These are phyloP conservation scores for Anseranas semipalmata DNA, from an alignment of 2,113 vertebrate species.

Conservation along the genomic window DNA sequence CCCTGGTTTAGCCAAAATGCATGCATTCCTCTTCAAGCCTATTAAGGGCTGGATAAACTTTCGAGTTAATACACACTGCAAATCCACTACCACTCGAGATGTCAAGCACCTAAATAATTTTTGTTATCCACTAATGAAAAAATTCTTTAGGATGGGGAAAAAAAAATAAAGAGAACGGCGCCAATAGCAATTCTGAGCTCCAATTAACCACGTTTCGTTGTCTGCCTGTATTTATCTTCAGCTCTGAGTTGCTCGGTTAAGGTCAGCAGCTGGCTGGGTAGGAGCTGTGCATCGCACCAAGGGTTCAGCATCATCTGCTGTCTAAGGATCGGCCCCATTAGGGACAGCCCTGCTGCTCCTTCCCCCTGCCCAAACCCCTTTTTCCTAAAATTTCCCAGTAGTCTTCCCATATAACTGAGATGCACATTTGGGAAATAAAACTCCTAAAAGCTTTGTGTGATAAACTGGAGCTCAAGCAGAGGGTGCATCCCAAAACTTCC, in stretches of 20 bases:
- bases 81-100: slow-evolving; percentile 53
- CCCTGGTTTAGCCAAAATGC: slow-evolving; percentile 65
- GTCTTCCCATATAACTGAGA: background rate
- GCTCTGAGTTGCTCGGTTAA: slow-evolving; percentile 57
- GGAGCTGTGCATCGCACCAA: background rate
- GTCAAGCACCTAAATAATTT: slow-evolving; percentile 66
- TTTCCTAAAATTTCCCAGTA: background rate
- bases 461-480: background rate
- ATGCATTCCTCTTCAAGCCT: slow-evolving; percentile 73
- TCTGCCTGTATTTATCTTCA: slow-evolving; percentile 58
- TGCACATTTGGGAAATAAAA: background rate
- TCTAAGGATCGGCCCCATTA: background rate
- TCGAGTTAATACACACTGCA: slow-evolving; percentile 64
- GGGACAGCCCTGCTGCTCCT: background rate
- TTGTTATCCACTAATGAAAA: slow-evolving; percentile 72
- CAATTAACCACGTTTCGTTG: slow-evolving; percentile 65
- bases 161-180: background rate
- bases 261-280: slow-evolving; percentile 50
- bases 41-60: slow-evolving; percentile 67
- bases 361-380: background rate
- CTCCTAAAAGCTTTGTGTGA: background rate
- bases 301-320: background rate
- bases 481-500: background rate
- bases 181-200: slow-evolving; percentile 54
- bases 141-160: slow-evolving; percentile 32